Evolutionary conservation across 2,113 vertebrate genomes (phyloP), one percentile per base, ranked within the genome.

Genomic region (Eulemur rufifrons): DNA sequence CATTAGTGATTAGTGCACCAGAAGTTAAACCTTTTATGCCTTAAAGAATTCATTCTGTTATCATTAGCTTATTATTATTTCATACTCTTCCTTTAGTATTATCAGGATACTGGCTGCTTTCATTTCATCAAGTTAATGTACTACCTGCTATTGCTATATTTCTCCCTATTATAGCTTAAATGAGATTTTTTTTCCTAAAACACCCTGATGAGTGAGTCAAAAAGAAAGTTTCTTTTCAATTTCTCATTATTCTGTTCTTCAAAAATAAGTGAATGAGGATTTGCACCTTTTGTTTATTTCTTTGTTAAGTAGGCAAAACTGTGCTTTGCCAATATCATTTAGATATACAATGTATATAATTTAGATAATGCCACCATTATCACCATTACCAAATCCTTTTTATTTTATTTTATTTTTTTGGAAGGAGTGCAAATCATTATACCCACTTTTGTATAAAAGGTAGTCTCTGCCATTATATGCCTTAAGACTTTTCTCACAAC

Each of bases 21-120:
- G 29, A 91, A 97, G 71, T 92, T 96, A 93, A 96, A 95, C 4
- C 17, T 76, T 96, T 89, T 73, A 83, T 96, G 63, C 42, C 83
- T 96, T 80, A 89, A 86, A 95, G 37, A 93, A 91, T 95, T 71
- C 20, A 11, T 96, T 95, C 45, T 37, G n/a, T 93, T 92, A 92
- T 87, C 76, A 78, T 87, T 94, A 80, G 34, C 32, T 87, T 84
- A 82, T 84, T 89, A 84, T 92, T 91, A 85, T 92, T 77, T 94
- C 54, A 50, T 61, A 29, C 27, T 61, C 94, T 93, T 92, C 68
- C 69, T 77, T 84, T 61, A 71, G 37, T 71, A 84, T 91, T 97
- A 95, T 87, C 89, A 86, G 78, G n/a, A 27, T 68, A 64, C 14
- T 84, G 66, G 59, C 68, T 88, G 23, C 37, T 91, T 95, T 91